These are phyloP conservation scores for Enhydra lutris DNA, from an alignment of 2,113 vertebrate genomes.

Conservation along the genomic window DNA sequence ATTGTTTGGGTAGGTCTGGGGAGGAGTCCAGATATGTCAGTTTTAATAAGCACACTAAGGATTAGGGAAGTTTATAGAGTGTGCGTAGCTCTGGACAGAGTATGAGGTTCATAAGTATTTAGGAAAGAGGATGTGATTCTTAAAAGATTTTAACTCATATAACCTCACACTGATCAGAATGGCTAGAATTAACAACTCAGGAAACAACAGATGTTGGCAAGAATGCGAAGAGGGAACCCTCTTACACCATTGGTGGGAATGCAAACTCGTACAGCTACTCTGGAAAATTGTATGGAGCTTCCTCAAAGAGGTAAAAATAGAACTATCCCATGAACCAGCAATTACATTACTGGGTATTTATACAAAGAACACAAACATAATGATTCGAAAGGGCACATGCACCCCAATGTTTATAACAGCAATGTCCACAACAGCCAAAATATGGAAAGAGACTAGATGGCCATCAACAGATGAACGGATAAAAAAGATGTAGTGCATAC, in stretches of 20 bases:
- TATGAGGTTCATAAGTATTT: neutral
- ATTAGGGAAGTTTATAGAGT: neutral
- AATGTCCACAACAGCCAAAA: neutral
- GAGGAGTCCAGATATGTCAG: neutral
- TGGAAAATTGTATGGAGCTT: neutral
- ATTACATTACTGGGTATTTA: neutral
- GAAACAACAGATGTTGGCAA: neutral
- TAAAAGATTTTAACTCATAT: neutral
- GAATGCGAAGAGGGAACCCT: neutral
- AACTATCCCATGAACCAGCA: neutral
- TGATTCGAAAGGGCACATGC: neutral
- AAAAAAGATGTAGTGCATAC: neutral
- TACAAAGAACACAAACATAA: neutral
- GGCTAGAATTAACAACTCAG: neutral
- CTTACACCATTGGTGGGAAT: neutral
- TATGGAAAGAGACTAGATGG: neutral
- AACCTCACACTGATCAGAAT: neutral
- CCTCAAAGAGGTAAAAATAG: neutral
- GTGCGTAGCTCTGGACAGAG: neutral
- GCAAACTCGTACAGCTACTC: neutral
- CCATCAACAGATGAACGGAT: neutral
- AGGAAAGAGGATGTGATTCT: neutral
- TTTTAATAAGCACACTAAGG: neutral
- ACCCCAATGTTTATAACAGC: neutral
- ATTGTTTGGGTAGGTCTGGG: neutral